A percentile compares a stretch with the other conserved stretches of the same genome.
Conservation (phyloP, 2,888 invertebrate species). For the Phortica okadai region DNA sequence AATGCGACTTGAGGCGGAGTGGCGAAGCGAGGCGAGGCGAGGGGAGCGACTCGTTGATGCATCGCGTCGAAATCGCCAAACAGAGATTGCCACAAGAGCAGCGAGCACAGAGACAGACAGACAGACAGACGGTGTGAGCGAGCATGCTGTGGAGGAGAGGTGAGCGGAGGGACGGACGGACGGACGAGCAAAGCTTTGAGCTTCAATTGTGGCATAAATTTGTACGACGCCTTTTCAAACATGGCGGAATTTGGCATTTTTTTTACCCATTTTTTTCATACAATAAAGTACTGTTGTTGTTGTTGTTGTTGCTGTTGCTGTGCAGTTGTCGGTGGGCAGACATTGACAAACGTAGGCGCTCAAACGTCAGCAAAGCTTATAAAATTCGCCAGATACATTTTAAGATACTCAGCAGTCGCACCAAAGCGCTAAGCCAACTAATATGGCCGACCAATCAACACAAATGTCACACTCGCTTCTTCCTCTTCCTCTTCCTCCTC, state of each 20-base stretch:
- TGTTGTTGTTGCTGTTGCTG: not conserved
- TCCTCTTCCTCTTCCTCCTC: not conserved
- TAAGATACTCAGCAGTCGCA: too few relatives aligned
- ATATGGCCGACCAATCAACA: too few relatives aligned
- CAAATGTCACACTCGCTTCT: too few relatives aligned
- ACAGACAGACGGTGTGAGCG: not conserved
- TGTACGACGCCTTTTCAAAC: conserved; percentile 7
- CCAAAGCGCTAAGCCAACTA: too few relatives aligned
- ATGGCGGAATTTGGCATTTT: not conserved
- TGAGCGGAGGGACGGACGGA: not conserved
- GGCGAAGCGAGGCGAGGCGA: too few relatives aligned
- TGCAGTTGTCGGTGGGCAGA: not conserved
- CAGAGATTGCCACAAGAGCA: conserved; percentile 23
- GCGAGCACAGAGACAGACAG: not conserved
- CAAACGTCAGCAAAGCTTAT: too few relatives aligned
- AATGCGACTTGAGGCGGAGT: not conserved
- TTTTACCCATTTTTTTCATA: not conserved
- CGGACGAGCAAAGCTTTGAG: not conserved
- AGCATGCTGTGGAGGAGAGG: not conserved
- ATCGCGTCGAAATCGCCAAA: conserved; percentile 19
- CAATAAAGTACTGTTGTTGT: not conserved
- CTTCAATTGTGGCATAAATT: conserved; percentile 12
- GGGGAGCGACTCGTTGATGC: conserved; percentile 25
- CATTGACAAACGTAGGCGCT: not conserved
- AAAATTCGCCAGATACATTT: too few relatives aligned